A percentile compares a stretch with the other conserved stretches of the same genome.
phyloP scores from a whole-genome alignment of 2,888 invertebrate species.

The Agriotes lineatus region DNA sequence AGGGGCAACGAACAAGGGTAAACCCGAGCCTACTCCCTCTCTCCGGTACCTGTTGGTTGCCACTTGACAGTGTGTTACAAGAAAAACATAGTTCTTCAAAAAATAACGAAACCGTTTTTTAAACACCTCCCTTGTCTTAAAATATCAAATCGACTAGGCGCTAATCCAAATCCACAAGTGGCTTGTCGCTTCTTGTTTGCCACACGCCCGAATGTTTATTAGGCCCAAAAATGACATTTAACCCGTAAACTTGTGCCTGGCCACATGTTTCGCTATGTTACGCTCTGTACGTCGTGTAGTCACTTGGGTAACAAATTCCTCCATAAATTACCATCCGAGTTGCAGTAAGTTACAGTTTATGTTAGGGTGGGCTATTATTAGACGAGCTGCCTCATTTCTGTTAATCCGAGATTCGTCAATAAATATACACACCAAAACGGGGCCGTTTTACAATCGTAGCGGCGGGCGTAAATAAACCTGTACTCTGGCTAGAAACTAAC shows the following conservation, averaged over 20 bases:
- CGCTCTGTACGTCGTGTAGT: slow-evolving; percentile 37
- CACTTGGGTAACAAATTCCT: slow-evolving; percentile 38
- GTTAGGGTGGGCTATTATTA: slow-evolving; percentile 36
- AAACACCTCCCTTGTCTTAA: slow-evolving; percentile 28
- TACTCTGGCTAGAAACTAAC: background rate
- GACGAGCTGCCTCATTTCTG: slow-evolving; percentile 25
- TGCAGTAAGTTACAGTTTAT: slow-evolving; percentile 26
- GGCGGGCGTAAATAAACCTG: background rate
- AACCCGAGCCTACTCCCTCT: slow-evolving; percentile 51
- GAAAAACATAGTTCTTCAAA: slow-evolving; percentile 44
- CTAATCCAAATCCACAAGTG: slow-evolving; percentile 25
- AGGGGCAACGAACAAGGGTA: slow-evolving; percentile 56
- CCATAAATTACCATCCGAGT: slow-evolving; percentile 40
- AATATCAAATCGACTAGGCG: slow-evolving; percentile 29
- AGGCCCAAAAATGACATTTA: slow-evolving; percentile 46
- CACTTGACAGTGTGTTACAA: slow-evolving; percentile 49
- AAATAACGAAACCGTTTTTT: slow-evolving; percentile 39
- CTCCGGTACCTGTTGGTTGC: slow-evolving; percentile 51
- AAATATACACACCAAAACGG: slow-evolving; percentile 2
- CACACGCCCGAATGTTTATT: slow-evolving; percentile 34
- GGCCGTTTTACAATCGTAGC: background rate
- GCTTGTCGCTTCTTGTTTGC: too few species aligned
- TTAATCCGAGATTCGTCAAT: slow-evolving; percentile 16
- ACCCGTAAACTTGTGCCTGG: slow-evolving; percentile 45
- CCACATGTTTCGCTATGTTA: slow-evolving; percentile 45